phyloP scores from a whole-genome alignment of 2,888 invertebrate species.

The Salticus scenicus region DNA sequence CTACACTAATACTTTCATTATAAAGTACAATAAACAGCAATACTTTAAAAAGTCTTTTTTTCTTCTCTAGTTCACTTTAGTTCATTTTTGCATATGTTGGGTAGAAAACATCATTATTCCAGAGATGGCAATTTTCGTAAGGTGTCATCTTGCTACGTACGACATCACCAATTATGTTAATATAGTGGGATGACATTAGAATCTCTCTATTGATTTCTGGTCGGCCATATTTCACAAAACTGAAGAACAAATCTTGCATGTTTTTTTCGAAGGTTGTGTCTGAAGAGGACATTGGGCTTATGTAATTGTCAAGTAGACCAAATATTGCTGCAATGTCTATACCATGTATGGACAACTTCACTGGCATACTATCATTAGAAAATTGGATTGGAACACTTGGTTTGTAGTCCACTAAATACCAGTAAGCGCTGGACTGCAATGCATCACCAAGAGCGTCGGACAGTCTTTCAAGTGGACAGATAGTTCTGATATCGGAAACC shows the following conservation, averaged over 20 bases:
- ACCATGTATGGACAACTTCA: slow-evolving; percentile 67
- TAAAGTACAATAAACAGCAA: neutral
- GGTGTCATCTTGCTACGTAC: slow-evolving; percentile 45
- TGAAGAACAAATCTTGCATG: slow-evolving; percentile 88
- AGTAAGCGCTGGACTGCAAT: slow-evolving; percentile 78
- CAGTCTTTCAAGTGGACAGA: slow-evolving; percentile 85
- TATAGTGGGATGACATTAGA: slow-evolving; percentile 44
- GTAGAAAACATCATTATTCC: slow-evolving; percentile 59
- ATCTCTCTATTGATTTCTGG: slow-evolving; percentile 34
- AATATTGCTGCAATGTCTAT: slow-evolving; percentile 81
- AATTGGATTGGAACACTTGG: slow-evolving; percentile 69
- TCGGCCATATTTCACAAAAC: slow-evolving; percentile 86
- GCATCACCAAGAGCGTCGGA: slow-evolving; percentile 75
- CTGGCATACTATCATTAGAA: slow-evolving; percentile 41
- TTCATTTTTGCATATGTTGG: slow-evolving; percentile 60
- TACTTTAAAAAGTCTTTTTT: neutral
- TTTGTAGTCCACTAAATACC: slow-evolving; percentile 85
- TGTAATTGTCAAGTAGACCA: slow-evolving; percentile 79
- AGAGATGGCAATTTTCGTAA: slow-evolving; percentile 65
- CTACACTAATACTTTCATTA: slow-evolving; percentile 6
- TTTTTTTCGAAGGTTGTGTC: slow-evolving; percentile 85
- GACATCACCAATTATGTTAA: slow-evolving; percentile 56
- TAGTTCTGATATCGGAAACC: slow-evolving; percentile 86
- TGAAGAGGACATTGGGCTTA: slow-evolving; percentile 82
- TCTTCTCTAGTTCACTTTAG: slow-evolving; percentile 24